A percentile compares a stretch with the other conserved stretches of the same genome.
phyloP scores from a whole-genome alignment of 1,140 invertebrate species.

The Aphidius gifuensis region DNA sequence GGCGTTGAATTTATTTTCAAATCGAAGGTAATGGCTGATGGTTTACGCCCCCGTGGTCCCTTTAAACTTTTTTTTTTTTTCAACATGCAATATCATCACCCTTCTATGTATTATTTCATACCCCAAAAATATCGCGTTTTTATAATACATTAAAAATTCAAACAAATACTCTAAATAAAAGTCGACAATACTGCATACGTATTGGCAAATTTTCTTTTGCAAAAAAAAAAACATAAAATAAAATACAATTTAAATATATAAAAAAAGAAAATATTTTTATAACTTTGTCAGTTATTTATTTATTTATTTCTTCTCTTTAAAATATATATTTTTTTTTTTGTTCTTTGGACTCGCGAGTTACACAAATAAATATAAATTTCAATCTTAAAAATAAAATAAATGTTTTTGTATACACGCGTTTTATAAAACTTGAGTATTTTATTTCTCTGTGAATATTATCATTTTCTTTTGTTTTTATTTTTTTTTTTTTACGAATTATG shows the following conservation, averaged over 20 bases:
- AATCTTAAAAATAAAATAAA: too few relatives aligned
- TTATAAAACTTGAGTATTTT: too few relatives aligned
- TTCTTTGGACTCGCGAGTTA: too few relatives aligned
- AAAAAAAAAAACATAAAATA: not conserved
- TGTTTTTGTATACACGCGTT: too few relatives aligned
- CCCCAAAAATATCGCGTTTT: conserved; percentile 9
- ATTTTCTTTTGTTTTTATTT: too few relatives aligned
- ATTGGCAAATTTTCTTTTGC: conserved; percentile 33
- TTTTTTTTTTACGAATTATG: too few relatives aligned
- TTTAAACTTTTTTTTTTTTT: conserved; percentile 1
- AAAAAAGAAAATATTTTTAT: not conserved
- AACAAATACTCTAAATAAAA: conserved; percentile 41
- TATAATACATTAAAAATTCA: conserved; percentile 49
- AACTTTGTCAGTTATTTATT: not conserved
- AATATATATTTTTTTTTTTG: too few relatives aligned
- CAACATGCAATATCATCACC: not conserved
- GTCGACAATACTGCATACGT: conserved; percentile 34
- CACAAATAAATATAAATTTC: too few relatives aligned
- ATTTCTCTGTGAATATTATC: too few relatives aligned
- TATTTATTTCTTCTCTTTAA: too few relatives aligned
- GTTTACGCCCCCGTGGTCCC: conserved; percentile 39
- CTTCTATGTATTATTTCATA: not conserved
- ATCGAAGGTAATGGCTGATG: conserved; percentile 53
- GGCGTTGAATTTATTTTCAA: conserved; percentile 53
- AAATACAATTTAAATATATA: not conserved